A percentile compares a stretch with the other conserved stretches of the same genome.
Conservation (phyloP, 92 coral and sea anemone species). For the Blastomussa wellsi region DNA sequence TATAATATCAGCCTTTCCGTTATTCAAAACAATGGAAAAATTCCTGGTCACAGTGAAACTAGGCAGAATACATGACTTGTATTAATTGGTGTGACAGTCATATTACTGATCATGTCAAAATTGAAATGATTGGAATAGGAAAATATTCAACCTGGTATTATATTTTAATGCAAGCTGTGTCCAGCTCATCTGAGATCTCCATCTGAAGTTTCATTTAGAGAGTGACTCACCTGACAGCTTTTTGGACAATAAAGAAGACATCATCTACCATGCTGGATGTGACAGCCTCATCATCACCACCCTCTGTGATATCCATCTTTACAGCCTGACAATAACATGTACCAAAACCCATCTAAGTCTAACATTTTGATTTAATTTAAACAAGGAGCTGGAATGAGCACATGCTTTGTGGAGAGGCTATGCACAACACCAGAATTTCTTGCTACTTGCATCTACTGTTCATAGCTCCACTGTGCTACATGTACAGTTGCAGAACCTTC, state of each 20-base stretch:
- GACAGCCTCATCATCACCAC: slow-evolving; percentile 81
- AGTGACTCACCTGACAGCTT: slow-evolving; percentile 83
- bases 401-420: background rate
- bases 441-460: background rate
- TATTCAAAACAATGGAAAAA: too few species aligned
- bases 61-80: too few species aligned
- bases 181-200: too few species aligned
- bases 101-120: too few species aligned
- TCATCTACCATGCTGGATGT: slow-evolving; percentile 99
- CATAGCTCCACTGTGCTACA: background rate
- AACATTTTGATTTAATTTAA: too few species aligned
- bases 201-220: too few species aligned
- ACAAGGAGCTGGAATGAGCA: background rate
- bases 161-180: too few species aligned
- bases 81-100: too few species aligned
- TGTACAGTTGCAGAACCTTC: background rate
- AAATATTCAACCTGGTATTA: too few species aligned
- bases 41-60: too few species aligned
- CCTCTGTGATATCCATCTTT: slow-evolving; percentile 84
- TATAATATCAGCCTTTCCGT: background rate
- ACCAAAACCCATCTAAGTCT: background rate
- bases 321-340: slow-evolving; percentile 66
- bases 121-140: too few species aligned
- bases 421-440: background rate
- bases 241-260: slow-evolving; percentile 94